Evolutionary conservation across 2,888 invertebrate genomes (phyloP).

Genomic region (Lacanobia wlatinum): DNA sequence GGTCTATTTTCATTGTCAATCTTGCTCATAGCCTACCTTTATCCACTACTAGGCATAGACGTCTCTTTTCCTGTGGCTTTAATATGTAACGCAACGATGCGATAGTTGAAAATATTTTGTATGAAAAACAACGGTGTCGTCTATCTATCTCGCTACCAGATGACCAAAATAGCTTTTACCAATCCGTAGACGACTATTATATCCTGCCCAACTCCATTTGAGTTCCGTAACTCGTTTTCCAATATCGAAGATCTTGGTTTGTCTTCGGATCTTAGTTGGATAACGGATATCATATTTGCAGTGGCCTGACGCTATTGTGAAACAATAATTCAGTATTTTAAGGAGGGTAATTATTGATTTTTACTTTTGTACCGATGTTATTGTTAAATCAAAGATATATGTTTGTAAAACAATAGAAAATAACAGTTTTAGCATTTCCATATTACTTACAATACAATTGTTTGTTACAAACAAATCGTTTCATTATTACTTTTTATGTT

Average conservation of each 20-base stretch:
- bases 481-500: neutral
- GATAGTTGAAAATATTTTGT: too few species aligned
- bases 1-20: too few species aligned
- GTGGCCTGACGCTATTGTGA: too few species aligned
- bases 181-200: neutral
- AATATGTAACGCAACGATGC: too few species aligned
- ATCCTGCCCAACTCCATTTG: neutral
- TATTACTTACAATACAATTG: conserved; percentile 8
- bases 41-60: too few species aligned
- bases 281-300: neutral
- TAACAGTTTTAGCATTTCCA: neutral
- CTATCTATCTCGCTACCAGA: too few species aligned
- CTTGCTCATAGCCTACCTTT: too few species aligned
- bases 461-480: conserved; percentile 12
- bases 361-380: neutral
- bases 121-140: too few species aligned
- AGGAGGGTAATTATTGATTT: neutral
- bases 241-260: too few species aligned
- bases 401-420: conserved; percentile 15
- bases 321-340: neutral
- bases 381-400: neutral
- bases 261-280: too few species aligned
- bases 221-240: too few species aligned
- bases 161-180: neutral
- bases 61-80: too few species aligned